These are phyloP conservation scores for Condylostylus longicornis DNA, from an alignment of 1,140 invertebrate species.

Conservation along the genomic window DNA sequence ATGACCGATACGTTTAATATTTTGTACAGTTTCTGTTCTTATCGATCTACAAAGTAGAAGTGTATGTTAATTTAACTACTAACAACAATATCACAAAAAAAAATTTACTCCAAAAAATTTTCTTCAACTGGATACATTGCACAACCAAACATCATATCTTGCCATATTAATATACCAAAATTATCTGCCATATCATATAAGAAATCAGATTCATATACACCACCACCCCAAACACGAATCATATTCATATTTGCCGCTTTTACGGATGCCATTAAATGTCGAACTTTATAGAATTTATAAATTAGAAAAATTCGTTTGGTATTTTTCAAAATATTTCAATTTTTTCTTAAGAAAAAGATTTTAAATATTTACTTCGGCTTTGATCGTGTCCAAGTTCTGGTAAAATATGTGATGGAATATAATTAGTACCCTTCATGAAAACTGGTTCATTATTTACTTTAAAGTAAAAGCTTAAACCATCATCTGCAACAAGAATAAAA, in stretches of 20 bases:
- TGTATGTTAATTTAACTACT: no score
- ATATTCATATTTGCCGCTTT: conserved; percentile 81
- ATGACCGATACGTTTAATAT: no score
- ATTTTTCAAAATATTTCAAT: not conserved
- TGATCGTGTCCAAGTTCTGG: conserved; percentile 52
- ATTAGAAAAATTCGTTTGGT: not conserved
- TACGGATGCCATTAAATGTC: conserved; percentile 51
- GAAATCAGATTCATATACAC: conserved; percentile 80
- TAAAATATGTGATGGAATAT: conserved; percentile 80
- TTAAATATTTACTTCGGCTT: conserved; percentile 12
- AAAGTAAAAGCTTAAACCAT: conserved; percentile 77
- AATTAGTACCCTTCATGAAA: conserved; percentile 95
- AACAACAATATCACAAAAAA: no score
- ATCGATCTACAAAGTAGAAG: no score
- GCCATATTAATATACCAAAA: conserved; percentile 73
- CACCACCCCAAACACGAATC: conserved; percentile 94
- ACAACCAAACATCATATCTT: conserved; percentile 97
- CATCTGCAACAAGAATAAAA: conserved; percentile 9
- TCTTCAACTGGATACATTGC: conserved; percentile 75
- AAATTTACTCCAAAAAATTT: conserved; percentile 48
- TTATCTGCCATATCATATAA: conserved; percentile 80
- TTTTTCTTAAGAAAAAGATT: not conserved
- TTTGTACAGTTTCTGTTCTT: no score
- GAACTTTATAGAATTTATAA: conserved; percentile 20
- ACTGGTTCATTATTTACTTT: conserved; percentile 72